These are phyloP conservation scores for Pterophyllum scalare DNA, from an alignment of 2,113 vertebrate species.

Conservation along the genomic window DNA sequence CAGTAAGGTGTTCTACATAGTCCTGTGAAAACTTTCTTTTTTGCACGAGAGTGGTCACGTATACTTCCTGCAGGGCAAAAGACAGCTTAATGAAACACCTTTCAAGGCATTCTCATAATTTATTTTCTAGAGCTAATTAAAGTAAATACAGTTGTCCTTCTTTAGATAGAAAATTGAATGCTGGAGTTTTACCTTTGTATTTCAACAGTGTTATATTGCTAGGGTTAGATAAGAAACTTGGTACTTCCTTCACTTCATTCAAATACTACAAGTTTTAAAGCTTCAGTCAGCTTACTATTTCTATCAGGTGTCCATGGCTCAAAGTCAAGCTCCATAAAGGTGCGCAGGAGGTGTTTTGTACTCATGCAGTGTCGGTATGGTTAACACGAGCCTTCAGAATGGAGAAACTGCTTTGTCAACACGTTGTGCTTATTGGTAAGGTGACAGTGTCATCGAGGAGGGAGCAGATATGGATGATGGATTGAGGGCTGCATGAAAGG, in stretches of 20 bases:
- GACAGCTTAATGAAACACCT: neutral
- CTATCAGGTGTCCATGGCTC: constrained; percentile 12
- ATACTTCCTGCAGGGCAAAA: neutral
- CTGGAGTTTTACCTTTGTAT: neutral
- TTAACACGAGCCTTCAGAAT: constrained; percentile 48
- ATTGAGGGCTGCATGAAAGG: constrained; percentile 50
- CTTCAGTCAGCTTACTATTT: neutral
- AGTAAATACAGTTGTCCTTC: neutral
- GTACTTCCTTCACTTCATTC: neutral
- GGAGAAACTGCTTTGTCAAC: constrained; percentile 71
- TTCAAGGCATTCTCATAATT: neutral
- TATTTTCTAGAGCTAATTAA: neutral
- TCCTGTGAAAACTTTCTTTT: neutral
- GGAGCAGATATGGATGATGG: constrained; percentile 40
- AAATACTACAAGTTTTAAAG: neutral
- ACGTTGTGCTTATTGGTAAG: constrained; percentile 49
- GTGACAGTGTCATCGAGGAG: constrained; percentile 59
- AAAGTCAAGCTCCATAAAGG: constrained; percentile 28
- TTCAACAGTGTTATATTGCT: neutral
- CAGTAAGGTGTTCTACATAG: too few relatives aligned
- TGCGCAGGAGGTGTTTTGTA: constrained; percentile 30
- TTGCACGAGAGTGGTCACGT: rapidly evolving
- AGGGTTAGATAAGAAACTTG: neutral
- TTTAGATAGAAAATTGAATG: neutral
- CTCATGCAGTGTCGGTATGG: constrained; percentile 45